These are phyloP conservation scores for Lordiphosa stackelbergi DNA, from an alignment of 1,140 invertebrate species.

Conservation along the genomic window DNA sequence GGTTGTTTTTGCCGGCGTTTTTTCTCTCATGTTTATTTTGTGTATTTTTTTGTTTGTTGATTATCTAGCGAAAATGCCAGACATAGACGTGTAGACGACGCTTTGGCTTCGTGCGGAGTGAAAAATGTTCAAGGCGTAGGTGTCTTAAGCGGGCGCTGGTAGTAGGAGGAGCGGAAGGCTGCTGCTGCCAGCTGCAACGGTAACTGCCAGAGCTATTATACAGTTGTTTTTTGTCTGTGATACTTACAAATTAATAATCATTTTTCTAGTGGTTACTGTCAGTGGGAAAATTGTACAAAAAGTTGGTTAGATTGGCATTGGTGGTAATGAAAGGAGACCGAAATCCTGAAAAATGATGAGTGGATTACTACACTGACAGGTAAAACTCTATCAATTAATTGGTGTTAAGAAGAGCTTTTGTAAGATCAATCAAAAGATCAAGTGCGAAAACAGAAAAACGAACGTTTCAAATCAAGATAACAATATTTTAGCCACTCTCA, in stretches of 20 bases:
- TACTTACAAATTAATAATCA: slow-evolving; percentile 51
- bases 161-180: slow-evolving; percentile 4
- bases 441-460: too few relatives aligned
- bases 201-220: slow-evolving; percentile 45
- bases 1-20: slow-evolving; percentile 52
- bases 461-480: too few relatives aligned
- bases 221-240: slow-evolving; percentile 21
- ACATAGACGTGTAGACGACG: slow-evolving; percentile 53
- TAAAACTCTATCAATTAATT: too few relatives aligned
- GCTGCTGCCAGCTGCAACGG: slow-evolving; percentile 17
- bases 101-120: slow-evolving; percentile 50
- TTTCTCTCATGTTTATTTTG: slow-evolving; percentile 43
- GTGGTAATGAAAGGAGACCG: background rate
- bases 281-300: slow-evolving; percentile 5
- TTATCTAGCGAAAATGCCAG: slow-evolving; percentile 43
- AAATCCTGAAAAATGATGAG: too few relatives aligned
- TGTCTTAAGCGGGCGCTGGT: slow-evolving; percentile 14
- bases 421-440: too few relatives aligned
- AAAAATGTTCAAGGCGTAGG: slow-evolving; percentile 49
- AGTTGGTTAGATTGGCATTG: slow-evolving; percentile 1
- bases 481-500: too few relatives aligned
- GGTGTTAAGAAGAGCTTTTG: too few relatives aligned
- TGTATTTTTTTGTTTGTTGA: slow-evolving; percentile 28
- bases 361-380: too few relatives aligned
- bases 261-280: slow-evolving; percentile 24